Evolutionary conservation across 2,797 vertebrate species (phyloP), one percentile per base, ranked within the genome.

Genomic region (Garrulus glandarius): DNA sequence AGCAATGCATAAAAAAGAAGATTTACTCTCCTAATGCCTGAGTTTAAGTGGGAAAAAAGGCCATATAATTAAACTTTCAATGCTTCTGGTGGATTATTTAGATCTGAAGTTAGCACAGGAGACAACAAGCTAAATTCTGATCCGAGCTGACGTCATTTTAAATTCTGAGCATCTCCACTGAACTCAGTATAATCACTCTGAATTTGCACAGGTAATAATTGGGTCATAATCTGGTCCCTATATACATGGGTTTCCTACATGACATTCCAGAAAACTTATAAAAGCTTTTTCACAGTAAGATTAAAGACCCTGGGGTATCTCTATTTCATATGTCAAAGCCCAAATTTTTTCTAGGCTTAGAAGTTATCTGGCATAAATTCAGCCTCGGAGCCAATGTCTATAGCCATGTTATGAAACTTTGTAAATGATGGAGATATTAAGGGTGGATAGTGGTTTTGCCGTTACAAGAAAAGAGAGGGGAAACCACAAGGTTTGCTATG

Each of bases 61-160:
- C 19, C 37, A 64, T 65, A 65, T 78, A 95, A 95, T 97, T 94
- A 94, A 83, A 46, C 18, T 92, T 95, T 89, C 81, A 67, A 53
- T 80, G 23, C 86, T 95, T 91, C 64, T 91, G 55, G 43, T 78
- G 22, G 89, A 74, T 93, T 60, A 39, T 93, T 96, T 77, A 86
- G 83, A 63, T 84, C 64, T 32, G 17, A 96, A 81, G 27, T 74
- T 92, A 87, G 18, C 26, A 57, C 55, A 85, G 79, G 30, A 85
- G 49, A 60, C 67, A 93, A 80, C 53, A 89, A 77, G 59, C 47
- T 94, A 74, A 91, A 87, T 89, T 78, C 41, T 91, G 20, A 69
- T 85, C 68, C 21, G 44, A 83, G 39, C 16, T 83, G 39, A 61
- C 24, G 23, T 53, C 0, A 41, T 61, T 95, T 87, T 36, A 75